phyloP scores from a whole-genome alignment of 2,113 vertebrate genomes.

The Phyllostomus discolor region DNA sequence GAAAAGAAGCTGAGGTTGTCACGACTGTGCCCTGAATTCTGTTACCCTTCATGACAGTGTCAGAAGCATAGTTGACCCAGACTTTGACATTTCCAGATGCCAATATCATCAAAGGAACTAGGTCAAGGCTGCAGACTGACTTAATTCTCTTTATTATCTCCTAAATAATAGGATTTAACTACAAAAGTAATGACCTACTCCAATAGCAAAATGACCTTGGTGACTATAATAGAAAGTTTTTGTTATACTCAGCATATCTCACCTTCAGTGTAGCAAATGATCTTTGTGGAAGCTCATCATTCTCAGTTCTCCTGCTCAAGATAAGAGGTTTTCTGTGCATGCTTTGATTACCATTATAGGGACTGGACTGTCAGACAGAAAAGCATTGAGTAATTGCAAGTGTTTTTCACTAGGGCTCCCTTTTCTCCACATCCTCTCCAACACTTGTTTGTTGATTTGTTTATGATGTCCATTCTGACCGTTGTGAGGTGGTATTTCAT shows the following conservation, averaged over 20 bases:
- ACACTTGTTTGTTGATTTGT: no score
- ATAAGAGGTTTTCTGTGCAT: neutral
- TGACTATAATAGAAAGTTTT: neutral
- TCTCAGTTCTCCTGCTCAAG: neutral
- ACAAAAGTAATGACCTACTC: neutral
- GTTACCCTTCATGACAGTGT: neutral
- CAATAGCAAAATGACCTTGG: neutral
- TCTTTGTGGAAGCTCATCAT: neutral
- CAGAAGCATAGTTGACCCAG: neutral
- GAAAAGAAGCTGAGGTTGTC: neutral
- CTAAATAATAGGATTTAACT: slow-evolving; percentile 21
- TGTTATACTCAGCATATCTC: neutral
- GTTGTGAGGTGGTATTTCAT: no score
- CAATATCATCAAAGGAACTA: neutral
- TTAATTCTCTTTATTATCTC: neutral
- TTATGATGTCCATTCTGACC: no score
- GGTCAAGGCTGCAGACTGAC: neutral
- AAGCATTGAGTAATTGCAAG: neutral
- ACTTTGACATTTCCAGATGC: slow-evolving; percentile 3
- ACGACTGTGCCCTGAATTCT: neutral
- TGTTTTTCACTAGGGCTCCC: neutral
- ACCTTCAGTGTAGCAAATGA: neutral
- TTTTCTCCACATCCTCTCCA: no score
- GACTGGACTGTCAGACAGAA: neutral
- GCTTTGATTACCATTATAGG: neutral